phyloP scores from a whole-genome alignment of 2,888 invertebrate species.

The Macaria liturata region DNA sequence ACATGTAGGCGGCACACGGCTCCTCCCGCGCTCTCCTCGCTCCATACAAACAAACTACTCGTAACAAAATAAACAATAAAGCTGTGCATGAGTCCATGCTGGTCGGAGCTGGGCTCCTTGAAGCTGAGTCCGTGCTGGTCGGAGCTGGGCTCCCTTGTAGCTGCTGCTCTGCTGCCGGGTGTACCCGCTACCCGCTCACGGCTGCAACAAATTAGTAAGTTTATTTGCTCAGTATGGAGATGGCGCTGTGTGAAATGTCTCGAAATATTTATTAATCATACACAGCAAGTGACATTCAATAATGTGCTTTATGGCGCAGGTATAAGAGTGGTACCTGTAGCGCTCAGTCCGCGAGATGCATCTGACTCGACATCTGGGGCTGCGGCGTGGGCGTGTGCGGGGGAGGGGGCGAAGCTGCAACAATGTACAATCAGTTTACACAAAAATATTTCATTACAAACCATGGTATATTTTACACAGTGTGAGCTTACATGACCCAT shows the following conservation, averaged over 20 bases:
- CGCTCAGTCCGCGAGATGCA: constrained; percentile 76
- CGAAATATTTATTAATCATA: no score
- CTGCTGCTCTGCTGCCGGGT: constrained; percentile 70
- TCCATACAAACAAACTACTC: constrained; percentile 63
- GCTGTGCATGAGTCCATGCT: constrained; percentile 69
- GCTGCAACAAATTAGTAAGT: no score
- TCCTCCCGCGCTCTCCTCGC: constrained; percentile 56
- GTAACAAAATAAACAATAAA: constrained; percentile 60
- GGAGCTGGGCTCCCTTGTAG: constrained; percentile 48
- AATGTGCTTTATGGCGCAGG: no score
- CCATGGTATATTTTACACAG: no score
- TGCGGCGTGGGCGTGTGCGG: constrained; percentile 80
- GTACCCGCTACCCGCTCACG: no score
- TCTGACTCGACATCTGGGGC: constrained; percentile 71
- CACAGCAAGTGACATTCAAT: no score
- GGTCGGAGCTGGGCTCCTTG: constrained; percentile 45
- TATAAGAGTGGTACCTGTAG: constrained; percentile 45
- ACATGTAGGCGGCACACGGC: constrained; percentile 74
- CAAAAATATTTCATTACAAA: no score
- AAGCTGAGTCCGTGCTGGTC: constrained; percentile 55
- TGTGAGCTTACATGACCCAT: no score
- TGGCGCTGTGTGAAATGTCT: no score
- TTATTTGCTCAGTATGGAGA: no score
- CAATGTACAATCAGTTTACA: constrained; percentile 1
- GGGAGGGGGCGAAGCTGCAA: constrained; percentile 75